Evolutionary conservation across 2,113 vertebrate genomes (phyloP), one percentile per base, ranked within the genome.

Genomic region (Gobius niger): DNA sequence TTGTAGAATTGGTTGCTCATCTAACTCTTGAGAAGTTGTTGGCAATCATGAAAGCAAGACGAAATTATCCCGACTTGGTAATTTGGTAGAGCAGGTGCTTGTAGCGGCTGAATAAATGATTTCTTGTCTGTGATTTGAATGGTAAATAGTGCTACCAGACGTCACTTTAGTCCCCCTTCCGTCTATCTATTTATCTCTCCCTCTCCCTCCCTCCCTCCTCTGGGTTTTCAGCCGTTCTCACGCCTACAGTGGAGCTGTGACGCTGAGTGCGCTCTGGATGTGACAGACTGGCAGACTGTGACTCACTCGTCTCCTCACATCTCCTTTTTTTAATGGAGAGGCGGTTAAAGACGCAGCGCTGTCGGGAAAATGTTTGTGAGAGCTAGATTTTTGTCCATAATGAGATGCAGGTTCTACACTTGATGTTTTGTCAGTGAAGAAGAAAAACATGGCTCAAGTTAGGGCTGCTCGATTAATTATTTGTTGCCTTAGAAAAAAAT

Each of bases 211-310:
- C 59, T 46, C 52, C 59, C 46, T 44, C 46, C 6, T 62, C 59
- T 67, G 46, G 53, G 24, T 7, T 68, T 62, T 67, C 57, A 19
- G 18, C 67, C 56, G 71, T 72, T 83, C 60, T 67, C 73, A 76
- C 83, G 67, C 76, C 73, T 65, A 79, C 82, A 80, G 9, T 82
- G n/a, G 61, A 65, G 60, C 68, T 76, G 69, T 67, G 67, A 54
- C 65, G 79, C 82, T 70, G 72, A 81, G 72, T 71, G 67, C 68
- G 66, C 78, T 63, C 70, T 69, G 59, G 49, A 70, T 75, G 84
- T 84, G 84, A 78, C 77, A 84, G 78, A 84, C 82, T 80, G 80
- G 5, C 7, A 84, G 85, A 65, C 80, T 63, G 76, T 85, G 82
- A 83, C 74, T 87, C 79, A 75, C 46, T 76, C 44, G 44, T 41